phyloP scores from a whole-genome alignment of 35 echinoderm and acorn worm species.

The Apostichopus parvimensis region DNA sequence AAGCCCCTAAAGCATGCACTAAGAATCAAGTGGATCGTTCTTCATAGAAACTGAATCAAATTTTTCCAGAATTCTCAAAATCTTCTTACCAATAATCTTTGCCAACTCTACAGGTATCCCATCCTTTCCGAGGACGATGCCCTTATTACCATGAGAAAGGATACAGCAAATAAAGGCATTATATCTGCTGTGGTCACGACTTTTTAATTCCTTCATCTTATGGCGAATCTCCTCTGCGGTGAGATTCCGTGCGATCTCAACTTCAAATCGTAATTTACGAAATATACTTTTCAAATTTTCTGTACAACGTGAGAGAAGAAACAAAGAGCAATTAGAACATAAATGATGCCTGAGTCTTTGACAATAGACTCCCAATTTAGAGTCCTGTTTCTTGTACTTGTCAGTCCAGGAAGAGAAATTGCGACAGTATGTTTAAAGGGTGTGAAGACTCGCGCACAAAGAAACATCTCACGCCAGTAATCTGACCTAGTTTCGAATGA shows the following conservation, averaged over 20 bases:
- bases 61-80: not conserved
- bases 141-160: slow-evolving; percentile 30
- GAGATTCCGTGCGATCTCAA: not conserved
- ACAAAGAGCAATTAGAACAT: no score
- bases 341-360: no score
- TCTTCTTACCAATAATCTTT: slow-evolving; percentile 26
- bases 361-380: no score
- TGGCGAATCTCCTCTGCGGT: not conserved
- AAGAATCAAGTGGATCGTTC: no score
- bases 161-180: slow-evolving; percentile 39
- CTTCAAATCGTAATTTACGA: not conserved
- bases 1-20: not conserved
- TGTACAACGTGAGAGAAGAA: not conserved
- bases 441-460: no score
- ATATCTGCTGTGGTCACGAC: slow-evolving; percentile 1
- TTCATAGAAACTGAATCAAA: no score
- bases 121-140: slow-evolving; percentile 24
- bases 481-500: no score
- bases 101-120: not conserved
- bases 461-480: no score
- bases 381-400: no score
- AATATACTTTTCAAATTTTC: slow-evolving; percentile 25
- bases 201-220: not conserved
- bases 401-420: no score
- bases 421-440: no score